A percentile compares a stretch with the other conserved stretches of the same genome.
Evolutionary conservation across 1,140 invertebrate genomes (phyloP).

Genomic region (Copidosoma floridanum): DNA sequence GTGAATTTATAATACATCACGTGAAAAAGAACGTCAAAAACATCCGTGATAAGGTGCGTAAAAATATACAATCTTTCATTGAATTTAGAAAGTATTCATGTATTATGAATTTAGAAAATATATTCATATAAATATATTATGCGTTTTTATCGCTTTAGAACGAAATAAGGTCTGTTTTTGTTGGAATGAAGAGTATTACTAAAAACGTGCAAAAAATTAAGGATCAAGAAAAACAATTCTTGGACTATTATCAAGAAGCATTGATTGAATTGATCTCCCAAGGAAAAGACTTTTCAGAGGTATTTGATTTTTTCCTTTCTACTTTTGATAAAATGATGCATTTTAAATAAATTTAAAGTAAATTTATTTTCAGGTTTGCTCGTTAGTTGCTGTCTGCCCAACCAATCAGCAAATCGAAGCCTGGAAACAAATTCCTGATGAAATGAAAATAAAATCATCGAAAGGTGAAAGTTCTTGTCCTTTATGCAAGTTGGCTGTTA

Average conservation of each 20-base stretch:
- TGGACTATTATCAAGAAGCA: conserved; percentile 18
- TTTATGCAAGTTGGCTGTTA: conserved; percentile 76
- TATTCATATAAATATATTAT: background rate
- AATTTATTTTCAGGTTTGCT: conserved; percentile 60
- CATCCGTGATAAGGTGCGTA: too few species aligned
- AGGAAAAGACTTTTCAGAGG: conserved; percentile 18
- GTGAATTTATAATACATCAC: conserved; percentile 19
- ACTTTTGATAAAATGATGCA: background rate
- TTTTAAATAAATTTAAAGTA: background rate
- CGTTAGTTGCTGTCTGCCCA: conserved; percentile 62
- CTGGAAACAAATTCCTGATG: conserved; percentile 44
- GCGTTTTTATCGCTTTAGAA: conserved; percentile 4
- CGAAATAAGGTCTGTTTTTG: conserved; percentile 10
- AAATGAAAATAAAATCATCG: too few species aligned
- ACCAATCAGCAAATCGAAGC: conserved; percentile 46
- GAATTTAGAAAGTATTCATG: background rate
- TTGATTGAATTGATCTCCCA: conserved; percentile 14
- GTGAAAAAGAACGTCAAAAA: conserved; percentile 18
- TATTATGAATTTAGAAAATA: background rate
- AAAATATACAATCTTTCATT: too few species aligned
- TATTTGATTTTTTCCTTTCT: background rate
- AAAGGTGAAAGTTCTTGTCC: conserved; percentile 68
- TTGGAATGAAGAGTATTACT: conserved; percentile 5
- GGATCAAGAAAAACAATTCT: too few species aligned
- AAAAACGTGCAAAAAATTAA: too few species aligned